Percentiles rank a stretch among this genome's conserved stretches.
Evolutionary conservation across 64 coral and sea anemone species (phyloP).

Genomic region (Platygyra sinensis): DNA sequence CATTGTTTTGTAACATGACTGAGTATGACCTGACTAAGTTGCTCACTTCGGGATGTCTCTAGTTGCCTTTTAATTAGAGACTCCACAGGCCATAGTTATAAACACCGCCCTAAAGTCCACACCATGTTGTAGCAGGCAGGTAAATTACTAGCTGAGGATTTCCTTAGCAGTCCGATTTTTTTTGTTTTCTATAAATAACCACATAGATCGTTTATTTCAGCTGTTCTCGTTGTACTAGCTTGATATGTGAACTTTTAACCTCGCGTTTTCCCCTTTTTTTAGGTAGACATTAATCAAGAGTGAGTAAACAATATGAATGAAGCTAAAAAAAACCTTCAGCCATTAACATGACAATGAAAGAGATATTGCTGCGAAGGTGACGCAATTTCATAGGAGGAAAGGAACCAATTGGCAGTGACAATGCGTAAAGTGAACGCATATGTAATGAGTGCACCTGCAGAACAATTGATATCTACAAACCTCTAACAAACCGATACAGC

Average conservation of each 20-base stretch:
- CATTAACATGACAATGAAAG: slow-evolving; percentile 75
- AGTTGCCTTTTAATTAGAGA: slow-evolving; percentile 34
- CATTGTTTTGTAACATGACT: background rate
- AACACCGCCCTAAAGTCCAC: background rate
- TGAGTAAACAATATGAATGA: slow-evolving; percentile 72
- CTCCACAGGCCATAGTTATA: slow-evolving; percentile 24
- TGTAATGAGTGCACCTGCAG: slow-evolving; percentile 91
- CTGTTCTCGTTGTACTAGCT: background rate
- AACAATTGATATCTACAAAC: slow-evolving; percentile 78
- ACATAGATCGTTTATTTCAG: background rate
- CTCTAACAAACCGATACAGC: slow-evolving; percentile 84
- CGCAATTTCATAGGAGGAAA: slow-evolving; percentile 40
- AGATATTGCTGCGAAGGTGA: slow-evolving; percentile 67
- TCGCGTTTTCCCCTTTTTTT: slow-evolving; percentile 10
- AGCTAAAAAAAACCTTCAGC: slow-evolving; percentile 47
- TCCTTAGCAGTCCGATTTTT: background rate
- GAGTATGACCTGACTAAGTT: background rate
- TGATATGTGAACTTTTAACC: slow-evolving; percentile 1
- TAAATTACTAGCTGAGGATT: slow-evolving; percentile 12
- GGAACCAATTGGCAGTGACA: slow-evolving; percentile 1
- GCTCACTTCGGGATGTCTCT: slow-evolving; percentile 17
- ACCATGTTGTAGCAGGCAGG: slow-evolving; percentile 2
- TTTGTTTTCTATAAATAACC: background rate
- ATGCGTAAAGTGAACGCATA: slow-evolving; percentile 51
- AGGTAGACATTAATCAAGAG: slow-evolving; percentile 56